Percentiles rank a stretch among this genome's conserved stretches.
Evolutionary conservation across 1,140 invertebrate species (phyloP).

Genomic region (Eupristina koningsbergeri): DNA sequence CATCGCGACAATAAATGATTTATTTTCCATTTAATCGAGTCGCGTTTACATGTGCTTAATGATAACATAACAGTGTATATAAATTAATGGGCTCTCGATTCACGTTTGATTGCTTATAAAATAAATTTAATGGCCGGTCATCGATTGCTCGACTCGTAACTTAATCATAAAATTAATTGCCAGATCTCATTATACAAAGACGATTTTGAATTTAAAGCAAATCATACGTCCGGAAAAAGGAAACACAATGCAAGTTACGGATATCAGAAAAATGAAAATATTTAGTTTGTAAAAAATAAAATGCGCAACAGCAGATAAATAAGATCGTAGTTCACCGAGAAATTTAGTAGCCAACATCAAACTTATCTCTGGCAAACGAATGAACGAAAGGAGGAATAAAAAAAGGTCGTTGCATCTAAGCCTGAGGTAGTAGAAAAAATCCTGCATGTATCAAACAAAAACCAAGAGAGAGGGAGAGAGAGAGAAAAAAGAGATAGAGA

Average conservation of each 20-base stretch:
- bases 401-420: not conserved
- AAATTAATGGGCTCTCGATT: constrained; percentile 3
- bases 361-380: not conserved
- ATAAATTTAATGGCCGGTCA: not conserved
- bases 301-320: not conserved
- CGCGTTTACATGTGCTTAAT: not conserved
- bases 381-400: not conserved
- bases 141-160: not conserved
- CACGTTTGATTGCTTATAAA: not conserved
- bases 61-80: not conserved
- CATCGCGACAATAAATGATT: not conserved
- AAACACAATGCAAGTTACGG: too few species aligned
- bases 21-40: not conserved
- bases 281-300: not conserved
- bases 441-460: constrained; percentile 4
- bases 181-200: constrained; percentile 5
- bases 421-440: constrained; percentile 6
- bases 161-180: not conserved
- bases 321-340: not conserved
- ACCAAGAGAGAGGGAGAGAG: not conserved
- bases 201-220: not conserved
- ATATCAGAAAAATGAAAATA: not conserved
- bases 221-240: not conserved
- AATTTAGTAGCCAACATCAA: not conserved
- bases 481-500: constrained; percentile 11